Evolutionary conservation across 1,140 invertebrate species (phyloP).

Genomic region (Rhynchophorus ferrugineus): DNA sequence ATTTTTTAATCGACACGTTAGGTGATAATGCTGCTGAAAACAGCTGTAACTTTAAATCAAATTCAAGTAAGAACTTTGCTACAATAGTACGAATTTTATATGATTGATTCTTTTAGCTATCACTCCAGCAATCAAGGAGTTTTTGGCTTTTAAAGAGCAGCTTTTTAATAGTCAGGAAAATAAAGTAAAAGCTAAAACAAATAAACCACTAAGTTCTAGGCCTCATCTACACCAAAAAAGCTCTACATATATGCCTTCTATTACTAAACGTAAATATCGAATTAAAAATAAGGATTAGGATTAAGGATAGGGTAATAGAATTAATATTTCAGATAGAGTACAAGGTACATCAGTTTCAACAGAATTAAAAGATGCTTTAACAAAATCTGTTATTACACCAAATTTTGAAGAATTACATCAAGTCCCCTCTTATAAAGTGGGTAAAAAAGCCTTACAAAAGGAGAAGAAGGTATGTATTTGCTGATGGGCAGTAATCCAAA

Average conservation of each 20-base stretch:
- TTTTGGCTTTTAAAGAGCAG: not conserved
- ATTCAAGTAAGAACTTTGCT: not conserved
- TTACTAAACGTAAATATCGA: too few species aligned
- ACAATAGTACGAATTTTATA: not conserved
- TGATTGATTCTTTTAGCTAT: not conserved
- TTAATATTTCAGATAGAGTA: not conserved
- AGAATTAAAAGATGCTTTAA: slow-evolving; percentile 51
- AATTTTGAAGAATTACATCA: slow-evolving; percentile 58
- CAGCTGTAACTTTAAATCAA: not conserved
- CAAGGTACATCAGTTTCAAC: not conserved
- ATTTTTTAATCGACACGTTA: not conserved
- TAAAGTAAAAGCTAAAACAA: not conserved
- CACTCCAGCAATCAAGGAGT: not conserved
- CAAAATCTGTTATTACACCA: slow-evolving; percentile 53
- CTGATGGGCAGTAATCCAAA: not conserved
- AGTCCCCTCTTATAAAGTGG: slow-evolving; percentile 54
- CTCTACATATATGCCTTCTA: too few species aligned
- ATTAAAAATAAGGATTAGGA: not conserved
- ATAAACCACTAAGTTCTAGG: not conserved
- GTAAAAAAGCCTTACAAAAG: slow-evolving; percentile 49
- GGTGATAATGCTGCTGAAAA: not conserved
- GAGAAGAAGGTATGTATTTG: slow-evolving; percentile 49
- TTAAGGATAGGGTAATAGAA: not conserved
- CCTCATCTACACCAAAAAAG: too few species aligned
- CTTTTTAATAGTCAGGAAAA: not conserved